Percentiles rank a stretch among this genome's conserved stretches.
These are phyloP conservation scores for Plebejus melissa DNA, from an alignment of 2,888 invertebrate species.

Conservation along the genomic window DNA sequence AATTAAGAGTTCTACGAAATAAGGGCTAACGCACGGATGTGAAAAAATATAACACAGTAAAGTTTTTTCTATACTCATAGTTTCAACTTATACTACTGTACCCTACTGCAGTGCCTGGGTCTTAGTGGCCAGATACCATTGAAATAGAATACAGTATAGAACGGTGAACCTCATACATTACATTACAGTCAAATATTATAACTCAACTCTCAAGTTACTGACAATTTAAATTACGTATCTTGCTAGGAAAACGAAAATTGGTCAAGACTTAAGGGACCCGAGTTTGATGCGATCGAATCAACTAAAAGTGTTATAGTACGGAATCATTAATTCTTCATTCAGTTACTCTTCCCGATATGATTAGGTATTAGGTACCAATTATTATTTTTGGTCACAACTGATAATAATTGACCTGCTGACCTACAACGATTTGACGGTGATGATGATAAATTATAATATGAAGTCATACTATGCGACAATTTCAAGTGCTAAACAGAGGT, in stretches of 20 bases:
- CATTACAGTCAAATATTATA: background rate
- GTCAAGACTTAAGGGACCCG: too few relatives aligned
- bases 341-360: too few relatives aligned
- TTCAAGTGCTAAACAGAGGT: background rate
- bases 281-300: too few relatives aligned
- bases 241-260: too few relatives aligned
- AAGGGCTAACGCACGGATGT: too few relatives aligned
- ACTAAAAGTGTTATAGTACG: too few relatives aligned
- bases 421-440: background rate
- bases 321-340: too few relatives aligned
- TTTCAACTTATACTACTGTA: background rate
- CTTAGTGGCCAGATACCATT: background rate
- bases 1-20: too few relatives aligned
- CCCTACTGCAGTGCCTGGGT: background rate
- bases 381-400: background rate
- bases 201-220: background rate
- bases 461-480: background rate
- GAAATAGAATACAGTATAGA: background rate
- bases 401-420: background rate
- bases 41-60: too few relatives aligned
- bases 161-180: background rate
- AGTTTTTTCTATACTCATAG: background rate
- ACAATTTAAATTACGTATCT: background rate
- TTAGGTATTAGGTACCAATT: background rate
- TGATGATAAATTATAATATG: background rate